Evolutionary conservation across 2,797 vertebrate species (phyloP), one percentile per base, ranked within the genome.

Genomic region (Schizothorax lantsangensis): DNA sequence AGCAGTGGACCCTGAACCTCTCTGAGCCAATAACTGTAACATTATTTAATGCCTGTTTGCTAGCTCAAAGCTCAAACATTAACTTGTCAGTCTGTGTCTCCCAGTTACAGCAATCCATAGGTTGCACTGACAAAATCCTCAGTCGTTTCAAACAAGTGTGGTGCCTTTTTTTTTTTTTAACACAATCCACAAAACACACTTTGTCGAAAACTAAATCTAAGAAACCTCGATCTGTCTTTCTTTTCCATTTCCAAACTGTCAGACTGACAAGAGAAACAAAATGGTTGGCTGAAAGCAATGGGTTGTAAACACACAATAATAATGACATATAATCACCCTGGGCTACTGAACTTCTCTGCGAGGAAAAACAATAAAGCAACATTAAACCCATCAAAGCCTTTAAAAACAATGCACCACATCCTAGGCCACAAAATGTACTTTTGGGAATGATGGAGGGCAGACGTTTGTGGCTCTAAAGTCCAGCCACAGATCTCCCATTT

Each of bases 91-190:
- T 75, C 54, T 45, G 49, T 30, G 14, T 81, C 93, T 96, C 95
- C 95, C 95, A 95, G 95, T 95, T 96, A 93, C 94, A 96, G 98
- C 97, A 97, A 97, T 98, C 98, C 96, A 99, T 97, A 96, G 98
- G 97, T 97, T 98, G 98, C 97, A 97, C 95, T 94, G 93, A 91
- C 69, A 88, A 88, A 88, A 88, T 91, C 93, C 88, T 90, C 85
- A 87, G 91, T 91, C 88, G 91, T 93, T 88, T 91, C 79, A 83
- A 88, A 84, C 85, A 92, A 87, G 87, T 57, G 79, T 59, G 84
- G 47, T 74, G 71, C 57, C 71, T 77, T 45, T n/a, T 38, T 72
- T 43, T 21, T 8, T 3, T 36, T 38, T 38, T 36, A 86, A 89
- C 74, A 86, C 71, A 79, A 86, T 91, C 83, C 89, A 89, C 91